Evolutionary conservation across 2,113 vertebrate genomes (phyloP).

Genomic region (Emydura subglobosa): DNA sequence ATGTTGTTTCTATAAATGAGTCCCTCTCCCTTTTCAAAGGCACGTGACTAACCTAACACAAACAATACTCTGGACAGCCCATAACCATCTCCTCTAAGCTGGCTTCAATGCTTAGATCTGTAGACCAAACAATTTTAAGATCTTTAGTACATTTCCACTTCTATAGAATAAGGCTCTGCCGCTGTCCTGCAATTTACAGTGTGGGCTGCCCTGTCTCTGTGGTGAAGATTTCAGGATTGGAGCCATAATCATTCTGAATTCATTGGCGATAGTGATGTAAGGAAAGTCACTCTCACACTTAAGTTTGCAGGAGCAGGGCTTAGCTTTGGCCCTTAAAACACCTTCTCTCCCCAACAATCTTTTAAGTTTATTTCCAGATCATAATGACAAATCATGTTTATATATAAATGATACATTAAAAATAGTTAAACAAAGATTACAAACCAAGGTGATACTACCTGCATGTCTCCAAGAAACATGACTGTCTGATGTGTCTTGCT

Average conservation of each 20-base stretch:
- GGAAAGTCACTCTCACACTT: background rate
- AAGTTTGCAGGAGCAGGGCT: background rate
- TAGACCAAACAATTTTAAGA: background rate
- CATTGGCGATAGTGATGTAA: background rate
- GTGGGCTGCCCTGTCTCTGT: background rate
- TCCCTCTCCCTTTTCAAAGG: background rate
- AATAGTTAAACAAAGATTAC: background rate
- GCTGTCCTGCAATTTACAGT: background rate
- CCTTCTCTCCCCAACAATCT: background rate
- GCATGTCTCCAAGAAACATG: background rate
- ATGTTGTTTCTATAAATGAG: rapidly evolving
- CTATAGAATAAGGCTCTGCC: background rate
- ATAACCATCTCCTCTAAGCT: rapidly evolving
- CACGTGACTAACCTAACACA: rapidly evolving
- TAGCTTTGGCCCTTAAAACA: background rate
- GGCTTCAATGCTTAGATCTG: rapidly evolving
- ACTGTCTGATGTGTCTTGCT: background rate
- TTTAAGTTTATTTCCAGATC: background rate
- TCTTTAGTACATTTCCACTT: background rate
- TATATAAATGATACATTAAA: background rate
- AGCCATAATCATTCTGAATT: background rate
- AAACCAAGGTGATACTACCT: background rate
- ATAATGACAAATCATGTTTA: background rate
- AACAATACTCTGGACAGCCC: background rate
- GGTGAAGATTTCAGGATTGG: background rate